Evolutionary conservation across 2,797 vertebrate genomes (phyloP), one percentile per base, ranked within the genome.

Genomic region (Mus spretus): DNA sequence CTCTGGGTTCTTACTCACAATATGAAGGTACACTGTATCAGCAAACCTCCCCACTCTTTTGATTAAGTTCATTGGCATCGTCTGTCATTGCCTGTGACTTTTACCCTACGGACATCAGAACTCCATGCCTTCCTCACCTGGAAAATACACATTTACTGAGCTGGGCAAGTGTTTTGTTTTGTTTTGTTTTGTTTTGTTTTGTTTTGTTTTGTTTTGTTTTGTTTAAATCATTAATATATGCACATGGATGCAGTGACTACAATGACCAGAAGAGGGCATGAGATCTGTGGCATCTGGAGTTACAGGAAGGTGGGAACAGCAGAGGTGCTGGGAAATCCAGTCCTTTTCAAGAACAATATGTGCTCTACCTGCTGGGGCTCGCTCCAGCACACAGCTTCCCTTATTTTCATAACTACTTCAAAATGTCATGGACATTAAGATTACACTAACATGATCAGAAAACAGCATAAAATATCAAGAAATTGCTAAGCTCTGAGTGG

Each of bases 401-500:
- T 87, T 87, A 74, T 93, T 90, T 89, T 95, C 22, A 77, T 19
- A 53, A 22, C 67, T 26, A 22, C 92, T 70, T 90, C 28, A 89
- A 94, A 92, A 84, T 44, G 61, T 53, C 65, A 89, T 44, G 37
- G 40, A 19, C 74, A 55, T 93, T 91, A 80, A 89, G 78, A 93
- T 93, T 61, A 87, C 55, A 80, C 47, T 82, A 89, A 83, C 40
- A 34, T 91, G 88, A 80, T 67, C 65, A 90, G 26, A 70, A 88
- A 96, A 78, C 26, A 89, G 20, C 37, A 72, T 95, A 91, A 93
- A 97, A 82, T 82, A 90, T 5, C 61, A 26, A 31, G 77, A 94
- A 75, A 40, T 26, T 91, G 13, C 80, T 59, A 93, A 93, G 59
- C 6, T 96, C 61, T 22, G 37, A 6, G 57, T 22, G 37, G 8